Evolutionary conservation across 2,113 vertebrate genomes (phyloP).

Genomic region (Centropus bengalensis): DNA sequence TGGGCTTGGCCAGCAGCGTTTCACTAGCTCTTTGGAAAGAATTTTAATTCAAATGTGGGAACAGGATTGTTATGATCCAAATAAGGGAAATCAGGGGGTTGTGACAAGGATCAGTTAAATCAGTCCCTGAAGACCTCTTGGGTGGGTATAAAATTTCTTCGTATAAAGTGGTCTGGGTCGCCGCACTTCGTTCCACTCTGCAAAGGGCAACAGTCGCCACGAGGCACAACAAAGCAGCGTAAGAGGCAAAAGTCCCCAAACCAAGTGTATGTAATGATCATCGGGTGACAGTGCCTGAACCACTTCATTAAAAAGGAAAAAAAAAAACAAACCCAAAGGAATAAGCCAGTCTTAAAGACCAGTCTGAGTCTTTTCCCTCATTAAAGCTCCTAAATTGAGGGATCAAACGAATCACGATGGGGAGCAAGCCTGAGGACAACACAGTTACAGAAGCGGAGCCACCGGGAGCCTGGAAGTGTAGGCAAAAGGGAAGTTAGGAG

Average conservation of each 20-base stretch:
- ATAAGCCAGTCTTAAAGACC: background rate
- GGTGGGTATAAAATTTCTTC: background rate
- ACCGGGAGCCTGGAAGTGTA: background rate
- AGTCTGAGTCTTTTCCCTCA: background rate
- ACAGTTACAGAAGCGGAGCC: background rate
- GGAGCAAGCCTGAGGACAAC: background rate
- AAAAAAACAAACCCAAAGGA: background rate
- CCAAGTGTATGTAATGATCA: background rate
- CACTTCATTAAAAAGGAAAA: background rate
- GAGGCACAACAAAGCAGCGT: background rate
- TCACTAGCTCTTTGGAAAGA: background rate
- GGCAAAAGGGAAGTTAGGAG: background rate
- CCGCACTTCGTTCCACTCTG: background rate
- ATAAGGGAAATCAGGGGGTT: no score
- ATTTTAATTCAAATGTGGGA: background rate
- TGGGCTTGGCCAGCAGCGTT: background rate
- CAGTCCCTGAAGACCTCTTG: background rate
- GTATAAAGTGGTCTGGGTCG: accelerated
- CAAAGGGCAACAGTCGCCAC: background rate
- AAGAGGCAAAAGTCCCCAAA: background rate
- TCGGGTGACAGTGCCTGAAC: background rate
- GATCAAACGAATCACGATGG: background rate
- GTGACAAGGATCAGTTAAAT: background rate
- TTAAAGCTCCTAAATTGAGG: background rate
- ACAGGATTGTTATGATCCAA: background rate